These are phyloP conservation scores for Drosophila lacicola DNA, from an alignment of 2,888 invertebrate species.

Conservation along the genomic window DNA sequence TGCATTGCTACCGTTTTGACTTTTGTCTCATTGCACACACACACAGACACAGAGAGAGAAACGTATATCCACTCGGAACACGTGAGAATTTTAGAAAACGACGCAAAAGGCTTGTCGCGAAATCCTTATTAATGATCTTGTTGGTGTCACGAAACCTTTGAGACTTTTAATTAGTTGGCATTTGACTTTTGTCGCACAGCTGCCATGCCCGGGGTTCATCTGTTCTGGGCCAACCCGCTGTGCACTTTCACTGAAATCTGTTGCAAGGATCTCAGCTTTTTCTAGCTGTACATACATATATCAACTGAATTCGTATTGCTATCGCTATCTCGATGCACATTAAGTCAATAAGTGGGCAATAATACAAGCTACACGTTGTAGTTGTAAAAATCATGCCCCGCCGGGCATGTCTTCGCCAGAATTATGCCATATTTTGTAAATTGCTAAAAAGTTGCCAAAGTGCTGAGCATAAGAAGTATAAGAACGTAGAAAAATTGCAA, in stretches of 20 bases:
- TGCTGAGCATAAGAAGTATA: slow-evolving; percentile 37
- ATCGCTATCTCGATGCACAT: slow-evolving; percentile 68
- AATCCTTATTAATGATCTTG: slow-evolving; percentile 78
- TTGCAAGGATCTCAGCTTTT: slow-evolving; percentile 32
- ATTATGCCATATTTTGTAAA: slow-evolving; percentile 78
- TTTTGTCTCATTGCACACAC: slow-evolving; percentile 48
- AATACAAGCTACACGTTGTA: slow-evolving; percentile 54
- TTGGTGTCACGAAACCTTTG: slow-evolving; percentile 48
- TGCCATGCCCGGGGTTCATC: slow-evolving; percentile 22
- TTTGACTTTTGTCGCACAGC: slow-evolving; percentile 51
- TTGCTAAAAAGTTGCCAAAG: slow-evolving; percentile 72
- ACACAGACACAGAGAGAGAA: slow-evolving; percentile 1
- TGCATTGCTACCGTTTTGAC: slow-evolving; percentile 63
- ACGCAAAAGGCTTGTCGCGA: slow-evolving; percentile 44
- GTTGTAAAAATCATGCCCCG: slow-evolving; percentile 26
- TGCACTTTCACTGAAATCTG: slow-evolving; percentile 48
- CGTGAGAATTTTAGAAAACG: slow-evolving; percentile 53
- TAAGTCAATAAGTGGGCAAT: slow-evolving; percentile 75
- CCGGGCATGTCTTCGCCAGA: slow-evolving; percentile 32
- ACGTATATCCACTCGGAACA: slow-evolving; percentile 21
- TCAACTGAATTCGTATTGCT: slow-evolving; percentile 57
- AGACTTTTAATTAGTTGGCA: slow-evolving; percentile 69
- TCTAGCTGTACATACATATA: slow-evolving; percentile 32
- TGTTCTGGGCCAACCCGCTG: slow-evolving; percentile 51
- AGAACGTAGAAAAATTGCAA: slow-evolving; percentile 38